These are phyloP conservation scores for Coptodon bakossiorum DNA, from an alignment of 2,113 vertebrate species.

Conservation along the genomic window DNA sequence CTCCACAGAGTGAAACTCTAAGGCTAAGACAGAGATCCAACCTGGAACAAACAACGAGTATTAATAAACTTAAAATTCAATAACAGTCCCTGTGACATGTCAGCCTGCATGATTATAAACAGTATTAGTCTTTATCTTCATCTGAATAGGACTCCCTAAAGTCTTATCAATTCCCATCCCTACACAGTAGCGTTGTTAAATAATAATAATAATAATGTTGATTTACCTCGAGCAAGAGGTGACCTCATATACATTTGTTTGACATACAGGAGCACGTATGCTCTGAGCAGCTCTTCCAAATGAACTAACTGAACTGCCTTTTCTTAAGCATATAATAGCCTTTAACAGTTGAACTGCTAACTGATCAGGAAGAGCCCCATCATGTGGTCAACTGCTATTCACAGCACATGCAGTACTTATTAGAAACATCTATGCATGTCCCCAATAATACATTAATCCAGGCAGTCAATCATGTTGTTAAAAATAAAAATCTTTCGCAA, in stretches of 20 bases:
- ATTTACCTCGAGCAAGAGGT: background rate
- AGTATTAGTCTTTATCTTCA: background rate
- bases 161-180: background rate
- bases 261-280: background rate
- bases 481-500: background rate
- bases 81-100: background rate
- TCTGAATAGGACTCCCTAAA: background rate
- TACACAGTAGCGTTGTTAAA: fast-evolving
- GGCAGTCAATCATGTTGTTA: fast-evolving
- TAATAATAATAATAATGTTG: fast-evolving
- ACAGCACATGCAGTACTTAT: background rate
- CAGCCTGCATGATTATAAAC: background rate
- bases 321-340: background rate
- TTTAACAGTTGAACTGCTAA: background rate
- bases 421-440: background rate
- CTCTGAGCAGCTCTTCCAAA: background rate
- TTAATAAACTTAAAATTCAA: background rate
- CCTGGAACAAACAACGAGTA: background rate
- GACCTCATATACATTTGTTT: background rate
- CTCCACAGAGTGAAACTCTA: background rate
- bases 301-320: background rate
- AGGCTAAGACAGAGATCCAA: background rate
- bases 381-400: background rate
- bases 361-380: background rate
- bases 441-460: background rate